Conservation (phyloP, 2,113 vertebrate genomes). For the Chrysemys picta region DNA sequence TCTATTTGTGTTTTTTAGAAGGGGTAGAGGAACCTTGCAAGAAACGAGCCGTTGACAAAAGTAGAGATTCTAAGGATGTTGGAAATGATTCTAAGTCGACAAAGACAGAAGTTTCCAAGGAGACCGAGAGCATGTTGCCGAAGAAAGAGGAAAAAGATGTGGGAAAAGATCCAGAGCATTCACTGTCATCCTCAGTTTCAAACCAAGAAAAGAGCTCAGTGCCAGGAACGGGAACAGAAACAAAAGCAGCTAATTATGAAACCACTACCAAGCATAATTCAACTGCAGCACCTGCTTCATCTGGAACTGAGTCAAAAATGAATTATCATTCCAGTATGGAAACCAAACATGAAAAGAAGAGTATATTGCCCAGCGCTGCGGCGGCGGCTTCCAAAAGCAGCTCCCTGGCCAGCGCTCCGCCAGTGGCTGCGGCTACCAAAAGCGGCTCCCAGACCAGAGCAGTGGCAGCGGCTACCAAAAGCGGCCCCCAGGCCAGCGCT, state of each 20-base stretch:
- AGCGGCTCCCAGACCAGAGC: not conserved
- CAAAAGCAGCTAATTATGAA: conserved; percentile 67
- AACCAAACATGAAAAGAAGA: conserved; percentile 70
- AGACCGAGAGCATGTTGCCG: conserved; percentile 35
- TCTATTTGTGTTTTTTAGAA: conserved; percentile 77
- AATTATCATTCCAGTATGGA: conserved; percentile 68
- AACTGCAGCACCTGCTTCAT: conserved; percentile 51
- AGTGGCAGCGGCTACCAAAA: accelerated
- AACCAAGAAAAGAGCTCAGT: conserved; percentile 30
- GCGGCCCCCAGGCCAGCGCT: not conserved
- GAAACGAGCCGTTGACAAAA: conserved; percentile 76
- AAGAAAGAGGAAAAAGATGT: conserved; percentile 64
- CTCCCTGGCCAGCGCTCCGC: not conserved
- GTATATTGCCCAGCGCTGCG: not conserved
- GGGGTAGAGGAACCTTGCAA: conserved; percentile 79
- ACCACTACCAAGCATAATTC: conserved; percentile 56
- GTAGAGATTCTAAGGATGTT: conserved; percentile 61
- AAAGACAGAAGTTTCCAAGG: conserved; percentile 55
- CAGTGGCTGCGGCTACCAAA: conserved; percentile 35
- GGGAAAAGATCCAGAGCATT: conserved; percentile 24
- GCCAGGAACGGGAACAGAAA: not conserved
- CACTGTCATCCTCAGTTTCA: not conserved
- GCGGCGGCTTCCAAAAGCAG: not conserved
- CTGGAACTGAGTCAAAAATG: conserved; percentile 64
- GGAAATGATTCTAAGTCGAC: conserved; percentile 64